These are phyloP conservation scores for Euura lappo DNA, from an alignment of 1,140 invertebrate species.

Conservation along the genomic window DNA sequence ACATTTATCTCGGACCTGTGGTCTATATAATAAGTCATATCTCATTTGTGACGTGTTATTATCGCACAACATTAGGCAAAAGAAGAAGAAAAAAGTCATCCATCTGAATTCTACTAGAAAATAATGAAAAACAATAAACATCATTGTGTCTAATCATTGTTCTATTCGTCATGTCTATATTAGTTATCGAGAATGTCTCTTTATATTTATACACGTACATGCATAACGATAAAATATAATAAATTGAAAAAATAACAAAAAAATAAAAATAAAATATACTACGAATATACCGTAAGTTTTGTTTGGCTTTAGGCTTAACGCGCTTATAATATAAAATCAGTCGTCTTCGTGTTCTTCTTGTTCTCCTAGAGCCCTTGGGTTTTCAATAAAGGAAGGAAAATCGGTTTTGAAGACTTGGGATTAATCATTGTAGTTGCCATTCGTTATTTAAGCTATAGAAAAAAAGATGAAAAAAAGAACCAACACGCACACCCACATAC, in stretches of 20 bases:
- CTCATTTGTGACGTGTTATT: conserved; percentile 24
- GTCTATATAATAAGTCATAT: conserved; percentile 7
- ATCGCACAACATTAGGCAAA: conserved; percentile 28
- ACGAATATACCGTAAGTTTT: conserved; percentile 37
- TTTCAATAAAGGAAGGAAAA: not conserved
- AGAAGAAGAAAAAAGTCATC: conserved; percentile 29
- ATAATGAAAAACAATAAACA: not conserved
- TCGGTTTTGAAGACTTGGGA: not conserved
- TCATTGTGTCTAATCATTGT: conserved; percentile 36
- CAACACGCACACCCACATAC: not conserved
- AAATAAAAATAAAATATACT: conserved; percentile 41
- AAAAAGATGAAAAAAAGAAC: not conserved
- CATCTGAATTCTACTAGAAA: conserved; percentile 12
- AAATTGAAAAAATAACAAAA: not conserved
- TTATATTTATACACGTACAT: conserved; percentile 31
- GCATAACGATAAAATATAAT: not conserved
- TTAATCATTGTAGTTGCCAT: not conserved
- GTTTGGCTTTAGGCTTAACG: conserved; percentile 50
- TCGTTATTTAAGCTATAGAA: not conserved
- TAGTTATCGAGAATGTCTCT: conserved; percentile 19
- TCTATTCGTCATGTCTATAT: conserved; percentile 19
- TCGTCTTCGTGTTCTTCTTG: conserved; percentile 24
- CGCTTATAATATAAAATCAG: conserved; percentile 31
- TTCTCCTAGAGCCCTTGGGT: too few species aligned
- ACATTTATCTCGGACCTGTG: conserved; percentile 28